These are phyloP conservation scores for Byasa hedistus DNA, from an alignment of 2,888 invertebrate genomes.

Conservation along the genomic window DNA sequence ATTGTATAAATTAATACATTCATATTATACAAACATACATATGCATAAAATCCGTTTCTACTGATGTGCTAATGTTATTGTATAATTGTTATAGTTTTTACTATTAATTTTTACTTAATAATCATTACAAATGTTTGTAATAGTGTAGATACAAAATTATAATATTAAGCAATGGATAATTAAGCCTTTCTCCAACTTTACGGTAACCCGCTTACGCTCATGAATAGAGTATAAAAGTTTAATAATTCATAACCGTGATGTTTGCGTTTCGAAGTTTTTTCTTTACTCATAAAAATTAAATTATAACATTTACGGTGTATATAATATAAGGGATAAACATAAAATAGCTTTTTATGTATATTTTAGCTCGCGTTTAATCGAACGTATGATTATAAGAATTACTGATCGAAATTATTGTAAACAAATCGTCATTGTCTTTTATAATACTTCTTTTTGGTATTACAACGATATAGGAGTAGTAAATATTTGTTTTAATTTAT, in stretches of 20 bases:
- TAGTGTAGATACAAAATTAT: too few relatives aligned
- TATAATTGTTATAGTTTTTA: too few relatives aligned
- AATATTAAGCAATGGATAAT: too few relatives aligned
- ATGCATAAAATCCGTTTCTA: not conserved
- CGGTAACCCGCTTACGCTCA: not conserved
- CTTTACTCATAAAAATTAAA: not conserved
- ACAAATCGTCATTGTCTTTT: too few relatives aligned
- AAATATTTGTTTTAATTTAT: too few relatives aligned
- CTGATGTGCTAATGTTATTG: not conserved
- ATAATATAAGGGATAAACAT: not conserved
- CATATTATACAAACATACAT: not conserved
- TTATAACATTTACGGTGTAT: not conserved
- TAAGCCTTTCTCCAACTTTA: too few relatives aligned
- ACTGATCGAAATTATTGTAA: too few relatives aligned
- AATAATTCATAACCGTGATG: not conserved
- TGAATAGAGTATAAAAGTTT: not conserved
- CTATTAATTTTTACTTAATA: not conserved
- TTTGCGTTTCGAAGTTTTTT: not conserved
- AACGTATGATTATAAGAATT: too few relatives aligned
- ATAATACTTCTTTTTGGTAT: too few relatives aligned
- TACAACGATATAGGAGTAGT: too few relatives aligned
- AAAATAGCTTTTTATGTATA: not conserved
- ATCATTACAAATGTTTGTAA: not conserved
- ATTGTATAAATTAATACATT: not conserved
- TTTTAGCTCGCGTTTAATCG: not conserved